Evolutionary conservation across 2,113 vertebrate genomes (phyloP), one percentile per base, ranked within the genome.

Genomic region (Triplophysa siluroides): DNA sequence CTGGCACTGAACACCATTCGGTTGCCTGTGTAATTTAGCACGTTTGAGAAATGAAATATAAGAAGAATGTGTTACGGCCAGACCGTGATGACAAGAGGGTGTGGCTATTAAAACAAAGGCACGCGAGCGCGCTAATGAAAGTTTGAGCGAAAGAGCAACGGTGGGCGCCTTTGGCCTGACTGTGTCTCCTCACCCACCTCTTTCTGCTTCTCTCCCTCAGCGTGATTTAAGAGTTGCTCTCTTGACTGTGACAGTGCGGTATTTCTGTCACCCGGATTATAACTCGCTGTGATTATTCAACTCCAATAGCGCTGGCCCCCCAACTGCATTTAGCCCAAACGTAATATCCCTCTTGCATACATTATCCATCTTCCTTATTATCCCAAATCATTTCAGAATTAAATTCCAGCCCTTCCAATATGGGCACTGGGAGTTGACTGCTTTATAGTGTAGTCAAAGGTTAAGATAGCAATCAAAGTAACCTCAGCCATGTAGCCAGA

Each of bases 391-490:
- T 95, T 93, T 96, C 92, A 92, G 95, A 98, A 98, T 99, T 96
- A 97, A 97, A 98, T 95, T 94, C 94, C 93, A 93, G 90, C 90
- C 93, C 93, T 91, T 92, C 93, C 94, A 95, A 96, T 96, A 96
- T 95, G 95, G 94, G 94, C 92, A 93, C 89, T 89, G 92, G 93
- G 94, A 96, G 94, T 93, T 88, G 93, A 92, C 90, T 92, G 93
- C 94, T 95, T 95, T 95, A 95, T 95, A 92, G 93, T 92, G 91
- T 95, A 96, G 96, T 97, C 97, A 98, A 97, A 97, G 98, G 96
- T 98, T 99, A 98, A 95, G 94, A 98, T 98, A 97, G 95, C 97
- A 99, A 98, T 99, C 96, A 99, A 95, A 92, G 94, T 95, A 94
- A 94, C 93, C 93, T 93, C 94, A 93, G 90, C 95, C 94, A 98